Base-by-base conservation (phyloP, 2,113 vertebrate species). In the Myrmophylax atrothorax region DNA sequence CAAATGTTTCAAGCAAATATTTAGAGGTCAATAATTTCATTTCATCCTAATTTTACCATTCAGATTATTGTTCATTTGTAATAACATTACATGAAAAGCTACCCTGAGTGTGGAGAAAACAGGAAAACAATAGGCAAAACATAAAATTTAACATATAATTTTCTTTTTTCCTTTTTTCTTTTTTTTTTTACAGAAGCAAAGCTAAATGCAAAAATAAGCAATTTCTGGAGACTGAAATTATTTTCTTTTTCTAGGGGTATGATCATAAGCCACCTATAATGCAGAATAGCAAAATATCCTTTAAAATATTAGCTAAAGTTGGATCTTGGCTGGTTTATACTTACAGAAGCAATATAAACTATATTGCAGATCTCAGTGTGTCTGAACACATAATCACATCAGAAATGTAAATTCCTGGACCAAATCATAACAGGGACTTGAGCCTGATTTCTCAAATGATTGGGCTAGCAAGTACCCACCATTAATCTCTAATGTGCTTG, bases 391-490 rank as follows among this genome's bases (percentile, higher is more conserved):
- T 29, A 74, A 66, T 37, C 67, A 42, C 37, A 67, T 46, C 55
- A 77, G 55, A 77, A 50, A 68, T 24, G 3, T 31, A 86, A 77
- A 86, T 66, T 17, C 9, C 38, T 55, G 16, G 77, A 67, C 4
- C 52, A 53, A 74, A 80, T 55, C 19, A 77, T 47, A 73, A 31
- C 7, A 68, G 42, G 7, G 23, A 77, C 26, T 44, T 69, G 26
- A 87, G 29, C 26, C 35, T 86, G 63, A 93, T 28, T 58, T 86
- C 82, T 89, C 79, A 89, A 63, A 84, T 14, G 42, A 74, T 81
- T n/a, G 88, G 35, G 4, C 18, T 59, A 67, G 50, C 26, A 63
- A 74, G 24, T 17, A 47, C 14, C 38, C 46, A 84, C 52, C 67
- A 24, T 33, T 87, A 64, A 59, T 75, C 33, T 77, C 29, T 78